Evolutionary conservation across 53 echinoderm and acorn worm genomes (phyloP).

Genomic region (Holothuria leucospilota): DNA sequence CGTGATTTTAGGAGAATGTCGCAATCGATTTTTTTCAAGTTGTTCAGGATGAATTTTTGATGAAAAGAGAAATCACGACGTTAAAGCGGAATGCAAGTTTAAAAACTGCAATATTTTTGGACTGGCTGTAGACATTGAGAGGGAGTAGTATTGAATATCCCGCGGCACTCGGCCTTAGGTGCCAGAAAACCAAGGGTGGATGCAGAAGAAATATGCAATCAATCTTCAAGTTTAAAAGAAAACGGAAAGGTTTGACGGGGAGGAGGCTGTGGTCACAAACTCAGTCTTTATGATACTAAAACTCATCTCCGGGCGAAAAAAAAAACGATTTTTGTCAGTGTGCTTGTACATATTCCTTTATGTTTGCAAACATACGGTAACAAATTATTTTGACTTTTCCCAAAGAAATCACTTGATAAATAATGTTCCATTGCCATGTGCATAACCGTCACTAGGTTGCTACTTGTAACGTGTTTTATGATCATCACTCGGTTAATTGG

Average conservation of each 20-base stretch:
- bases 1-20: conserved; percentile 5
- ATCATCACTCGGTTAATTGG: too few species aligned
- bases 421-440: too few species aligned
- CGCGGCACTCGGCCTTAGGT: conserved; percentile 14
- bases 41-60: conserved; percentile 28
- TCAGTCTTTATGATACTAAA: too few species aligned
- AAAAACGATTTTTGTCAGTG: too few species aligned
- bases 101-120: conserved; percentile 11
- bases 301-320: too few species aligned
- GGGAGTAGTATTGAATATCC: conserved; percentile 17
- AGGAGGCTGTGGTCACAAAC: too few species aligned
- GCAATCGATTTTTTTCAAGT: conserved; percentile 32
- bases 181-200: conserved; percentile 12
- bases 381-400: too few species aligned
- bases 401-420: too few species aligned
- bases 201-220: not conserved
- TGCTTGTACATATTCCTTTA: too few species aligned
- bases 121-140: not conserved
- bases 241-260: not conserved
- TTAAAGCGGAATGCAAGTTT: conserved; percentile 22
- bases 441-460: too few species aligned
- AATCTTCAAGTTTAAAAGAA: not conserved
- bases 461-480: too few species aligned
- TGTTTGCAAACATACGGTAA: too few species aligned
- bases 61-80: conserved; percentile 13